Percentiles rank a stretch among this genome's conserved stretches.
Evolutionary conservation across 2,797 vertebrate species (phyloP).

Genomic region (Tragelaphus oryx): DNA sequence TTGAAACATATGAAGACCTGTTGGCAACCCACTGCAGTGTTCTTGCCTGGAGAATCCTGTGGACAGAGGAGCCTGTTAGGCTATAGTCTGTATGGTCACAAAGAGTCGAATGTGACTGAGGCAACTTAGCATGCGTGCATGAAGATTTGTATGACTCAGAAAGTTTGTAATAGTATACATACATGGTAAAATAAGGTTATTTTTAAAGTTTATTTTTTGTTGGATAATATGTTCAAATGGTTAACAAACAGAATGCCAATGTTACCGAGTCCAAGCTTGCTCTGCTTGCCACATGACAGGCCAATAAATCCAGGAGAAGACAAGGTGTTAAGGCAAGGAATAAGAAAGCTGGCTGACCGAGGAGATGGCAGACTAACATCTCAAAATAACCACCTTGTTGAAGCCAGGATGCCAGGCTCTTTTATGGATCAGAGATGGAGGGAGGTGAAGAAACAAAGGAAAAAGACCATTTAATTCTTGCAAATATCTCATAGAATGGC

Average conservation of each 20-base stretch:
- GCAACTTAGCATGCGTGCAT: neutral
- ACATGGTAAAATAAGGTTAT: neutral
- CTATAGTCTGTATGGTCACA: neutral
- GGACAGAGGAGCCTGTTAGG: neutral
- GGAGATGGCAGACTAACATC: neutral
- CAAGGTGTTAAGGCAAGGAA: neutral
- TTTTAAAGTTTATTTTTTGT: neutral
- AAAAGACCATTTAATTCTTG: neutral
- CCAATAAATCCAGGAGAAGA: neutral
- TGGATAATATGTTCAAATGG: neutral
- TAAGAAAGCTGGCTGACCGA: fast-evolving
- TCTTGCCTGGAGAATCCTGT: neutral
- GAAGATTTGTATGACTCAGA: neutral
- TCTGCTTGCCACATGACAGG: neutral
- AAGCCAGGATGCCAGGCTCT: neutral
- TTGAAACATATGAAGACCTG: neutral
- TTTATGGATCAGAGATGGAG: neutral
- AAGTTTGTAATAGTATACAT: neutral
- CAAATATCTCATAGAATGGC: neutral
- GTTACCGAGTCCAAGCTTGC: neutral
- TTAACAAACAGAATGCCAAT: neutral
- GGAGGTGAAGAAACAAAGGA: neutral
- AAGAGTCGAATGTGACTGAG: neutral
- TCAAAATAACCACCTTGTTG: neutral
- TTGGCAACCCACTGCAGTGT: neutral